phyloP scores from a whole-genome alignment of 2,888 invertebrate species.

The Polyommatus icarus region DNA sequence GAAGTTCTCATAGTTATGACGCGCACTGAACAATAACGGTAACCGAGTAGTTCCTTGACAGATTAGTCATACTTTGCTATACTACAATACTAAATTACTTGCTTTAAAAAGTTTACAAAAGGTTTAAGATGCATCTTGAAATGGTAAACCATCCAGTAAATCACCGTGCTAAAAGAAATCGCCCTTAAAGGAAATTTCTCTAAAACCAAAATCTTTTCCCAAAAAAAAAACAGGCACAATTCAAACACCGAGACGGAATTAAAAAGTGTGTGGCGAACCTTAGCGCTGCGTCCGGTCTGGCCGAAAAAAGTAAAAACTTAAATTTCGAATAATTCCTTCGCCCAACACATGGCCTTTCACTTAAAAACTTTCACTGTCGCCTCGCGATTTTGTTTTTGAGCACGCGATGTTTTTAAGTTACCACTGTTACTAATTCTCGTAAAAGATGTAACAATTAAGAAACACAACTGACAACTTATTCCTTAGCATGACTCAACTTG shows the following conservation, averaged over 20 bases:
- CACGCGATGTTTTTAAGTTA: not conserved
- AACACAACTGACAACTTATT: not conserved
- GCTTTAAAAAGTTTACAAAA: too few relatives aligned
- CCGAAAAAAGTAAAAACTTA: constrained; percentile 19
- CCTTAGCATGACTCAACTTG: constrained; percentile 7
- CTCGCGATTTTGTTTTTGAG: constrained; percentile 8
- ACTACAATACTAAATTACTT: too few relatives aligned
- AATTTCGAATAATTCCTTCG: constrained; percentile 16
- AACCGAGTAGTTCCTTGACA: not conserved
- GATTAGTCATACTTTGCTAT: not conserved
- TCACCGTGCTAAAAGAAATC: too few relatives aligned
- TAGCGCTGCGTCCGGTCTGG: constrained; percentile 6
- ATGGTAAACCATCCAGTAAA: not conserved
- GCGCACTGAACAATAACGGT: constrained; percentile 5
- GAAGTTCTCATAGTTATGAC: not conserved
- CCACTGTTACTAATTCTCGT: constrained; percentile 12
- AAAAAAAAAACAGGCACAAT: not conserved
- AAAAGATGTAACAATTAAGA: constrained; percentile 17
- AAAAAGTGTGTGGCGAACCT: constrained; percentile 16
- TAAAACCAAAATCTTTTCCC: not conserved
- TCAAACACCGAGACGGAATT: not conserved
- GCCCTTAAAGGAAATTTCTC: not conserved
- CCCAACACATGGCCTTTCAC: constrained; percentile 28
- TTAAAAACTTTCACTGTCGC: constrained; percentile 24
- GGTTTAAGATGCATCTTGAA: too few relatives aligned